These are phyloP conservation scores for Zaprionus lineosus DNA, from an alignment of 2,888 invertebrate species.

Conservation along the genomic window DNA sequence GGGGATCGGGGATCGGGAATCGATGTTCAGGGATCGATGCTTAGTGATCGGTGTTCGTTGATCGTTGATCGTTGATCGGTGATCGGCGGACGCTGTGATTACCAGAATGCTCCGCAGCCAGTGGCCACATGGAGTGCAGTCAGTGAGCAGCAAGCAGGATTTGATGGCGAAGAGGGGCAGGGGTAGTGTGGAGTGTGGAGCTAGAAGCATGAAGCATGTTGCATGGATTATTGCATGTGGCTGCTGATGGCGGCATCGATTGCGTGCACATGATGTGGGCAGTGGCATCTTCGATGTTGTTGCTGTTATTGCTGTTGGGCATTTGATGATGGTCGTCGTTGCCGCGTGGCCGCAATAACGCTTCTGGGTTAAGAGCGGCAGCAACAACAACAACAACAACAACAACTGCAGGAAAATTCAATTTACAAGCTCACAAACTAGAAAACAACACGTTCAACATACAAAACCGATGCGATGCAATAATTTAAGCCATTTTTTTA, in stretches of 20 bases:
- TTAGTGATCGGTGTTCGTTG: no score
- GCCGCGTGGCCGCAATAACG: constrained; percentile 61
- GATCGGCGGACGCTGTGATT: constrained; percentile 49
- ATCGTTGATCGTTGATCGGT: constrained; percentile 24
- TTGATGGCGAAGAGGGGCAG: background rate
- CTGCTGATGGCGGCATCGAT: constrained; percentile 58
- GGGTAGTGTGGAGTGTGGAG: background rate
- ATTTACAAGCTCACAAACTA: constrained; percentile 70
- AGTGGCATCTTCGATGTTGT: constrained; percentile 26
- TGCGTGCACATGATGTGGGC: constrained; percentile 68
- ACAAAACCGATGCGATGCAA: constrained; percentile 49
- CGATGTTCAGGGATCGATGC: no score
- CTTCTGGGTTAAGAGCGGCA: constrained; percentile 62
- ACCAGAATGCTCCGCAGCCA: constrained; percentile 41
- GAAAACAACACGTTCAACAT: constrained; percentile 71
- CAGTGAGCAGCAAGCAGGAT: constrained; percentile 4
- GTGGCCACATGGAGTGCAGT: constrained; percentile 61
- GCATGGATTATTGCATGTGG: constrained; percentile 51
- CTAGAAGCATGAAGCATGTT: constrained; percentile 1
- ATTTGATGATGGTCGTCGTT: constrained; percentile 42
- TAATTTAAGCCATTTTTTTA: constrained; percentile 62
- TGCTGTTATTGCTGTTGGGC: constrained; percentile 23
- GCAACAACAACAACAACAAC: constrained; percentile 28
- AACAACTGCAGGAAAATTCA: constrained; percentile 31
- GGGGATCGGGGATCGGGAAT: no score